A percentile compares a stretch with the other conserved stretches of the same genome.
Conservation (phyloP, 2,797 vertebrate species). For the Chloroceryle amazona region DNA sequence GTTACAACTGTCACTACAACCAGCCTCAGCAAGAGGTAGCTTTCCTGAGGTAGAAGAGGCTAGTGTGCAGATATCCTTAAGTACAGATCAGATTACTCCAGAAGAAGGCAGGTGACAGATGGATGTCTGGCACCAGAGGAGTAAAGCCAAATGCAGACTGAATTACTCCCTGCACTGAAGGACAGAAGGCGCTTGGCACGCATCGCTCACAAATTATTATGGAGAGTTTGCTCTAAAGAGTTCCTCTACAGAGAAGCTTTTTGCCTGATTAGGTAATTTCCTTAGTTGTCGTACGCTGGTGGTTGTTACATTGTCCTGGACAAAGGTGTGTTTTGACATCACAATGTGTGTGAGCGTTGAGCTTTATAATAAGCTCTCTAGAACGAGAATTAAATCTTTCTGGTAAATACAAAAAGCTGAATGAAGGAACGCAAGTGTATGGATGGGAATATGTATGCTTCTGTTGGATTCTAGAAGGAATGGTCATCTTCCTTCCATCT, state of each 20-base stretch:
- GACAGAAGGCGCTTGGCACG: neutral
- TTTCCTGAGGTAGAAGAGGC: neutral
- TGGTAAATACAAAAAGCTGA: neutral
- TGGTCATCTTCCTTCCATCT: neutral
- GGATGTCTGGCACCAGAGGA: neutral
- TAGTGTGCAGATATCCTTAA: neutral
- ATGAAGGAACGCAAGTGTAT: neutral
- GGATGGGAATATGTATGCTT: neutral
- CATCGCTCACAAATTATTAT: neutral
- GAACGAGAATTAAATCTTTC: neutral
- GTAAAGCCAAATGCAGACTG: neutral
- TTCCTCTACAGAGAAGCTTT: neutral
- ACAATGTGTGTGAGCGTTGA: neutral
- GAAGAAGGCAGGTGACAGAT: slow-evolving; percentile 20
- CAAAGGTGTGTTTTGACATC: neutral
- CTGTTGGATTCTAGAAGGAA: neutral
- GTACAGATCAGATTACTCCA: neutral
- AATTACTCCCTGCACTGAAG: neutral
- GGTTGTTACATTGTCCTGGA: neutral
- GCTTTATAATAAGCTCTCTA: neutral
- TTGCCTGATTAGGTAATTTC: neutral
- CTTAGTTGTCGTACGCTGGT: neutral
- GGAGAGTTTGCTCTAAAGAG: neutral
- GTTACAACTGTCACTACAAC: neutral
- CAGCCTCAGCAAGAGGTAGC: neutral